Evolutionary conservation across 2,797 vertebrate species (phyloP).

Genomic region (Phalanger gymnotis): DNA sequence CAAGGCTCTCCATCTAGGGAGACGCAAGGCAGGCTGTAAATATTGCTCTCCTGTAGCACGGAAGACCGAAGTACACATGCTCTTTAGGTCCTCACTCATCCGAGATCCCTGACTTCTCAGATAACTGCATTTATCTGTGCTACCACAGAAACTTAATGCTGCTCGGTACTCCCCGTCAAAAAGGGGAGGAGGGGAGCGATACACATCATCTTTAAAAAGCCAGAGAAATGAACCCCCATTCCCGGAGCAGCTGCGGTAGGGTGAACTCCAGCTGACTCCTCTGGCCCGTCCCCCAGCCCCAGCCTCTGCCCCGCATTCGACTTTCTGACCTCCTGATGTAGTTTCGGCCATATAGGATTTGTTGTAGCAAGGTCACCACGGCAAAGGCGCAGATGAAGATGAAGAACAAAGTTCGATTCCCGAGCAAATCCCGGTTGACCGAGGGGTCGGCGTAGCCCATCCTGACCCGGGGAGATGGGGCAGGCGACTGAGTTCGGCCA

Average conservation of each 20-base stretch:
- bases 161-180: not conserved
- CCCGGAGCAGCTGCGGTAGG: not conserved
- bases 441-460: constrained; percentile 97
- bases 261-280: fast-evolving
- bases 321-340: constrained; percentile 96
- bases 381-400: constrained; percentile 99
- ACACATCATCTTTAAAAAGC: not conserved
- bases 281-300: not conserved
- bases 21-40: not conserved
- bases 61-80: not conserved
- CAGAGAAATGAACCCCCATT: not conserved
- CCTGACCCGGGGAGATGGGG: constrained; percentile 55
- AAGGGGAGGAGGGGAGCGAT: not conserved
- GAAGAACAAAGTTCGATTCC: constrained; percentile 97
- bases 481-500: constrained; percentile 34
- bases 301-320: not conserved
- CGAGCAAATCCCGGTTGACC: constrained; percentile 93
- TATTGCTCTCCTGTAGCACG: not conserved
- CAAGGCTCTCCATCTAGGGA: constrained; percentile 5
- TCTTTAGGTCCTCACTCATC: not conserved
- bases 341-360: constrained; percentile 97
- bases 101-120: not conserved
- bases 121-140: not conserved
- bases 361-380: constrained; percentile 96
- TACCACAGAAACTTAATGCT: not conserved